Percentiles rank a stretch among this genome's conserved stretches.
Conservation (phyloP, 1,140 invertebrate genomes). For the Mesaphorura yosii region DNA sequence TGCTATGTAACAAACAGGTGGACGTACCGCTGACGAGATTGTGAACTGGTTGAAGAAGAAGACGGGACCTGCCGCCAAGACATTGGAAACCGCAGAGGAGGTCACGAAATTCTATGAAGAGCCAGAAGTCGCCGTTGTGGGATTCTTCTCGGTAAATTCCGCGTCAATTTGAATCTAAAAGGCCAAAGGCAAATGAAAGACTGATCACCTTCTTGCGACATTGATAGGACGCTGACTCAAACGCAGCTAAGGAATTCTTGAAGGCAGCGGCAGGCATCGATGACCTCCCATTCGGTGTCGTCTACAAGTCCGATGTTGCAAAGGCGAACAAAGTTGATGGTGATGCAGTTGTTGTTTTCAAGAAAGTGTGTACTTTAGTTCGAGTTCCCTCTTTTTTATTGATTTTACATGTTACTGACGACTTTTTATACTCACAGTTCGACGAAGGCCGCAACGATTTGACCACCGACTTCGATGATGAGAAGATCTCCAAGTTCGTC, state of each 20-base stretch:
- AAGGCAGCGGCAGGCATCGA: slow-evolving; percentile 66
- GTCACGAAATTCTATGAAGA: slow-evolving; percentile 70
- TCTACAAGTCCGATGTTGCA: slow-evolving; percentile 60
- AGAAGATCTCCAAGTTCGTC: slow-evolving; percentile 71
- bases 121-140: slow-evolving; percentile 70
- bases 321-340: slow-evolving; percentile 59
- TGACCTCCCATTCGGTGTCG: slow-evolving; percentile 80
- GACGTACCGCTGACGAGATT: slow-evolving; percentile 82
- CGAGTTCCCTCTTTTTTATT: slow-evolving; percentile 12
- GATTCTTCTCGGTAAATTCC: slow-evolving; percentile 76
- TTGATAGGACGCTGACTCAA: slow-evolving; percentile 57
- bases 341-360: slow-evolving; percentile 70
- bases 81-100: slow-evolving; percentile 63
- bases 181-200: neutral
- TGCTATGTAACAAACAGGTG: slow-evolving; percentile 64
- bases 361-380: slow-evolving; percentile 63
- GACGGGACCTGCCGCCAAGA: slow-evolving; percentile 78
- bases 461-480: slow-evolving; percentile 55
- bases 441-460: slow-evolving; percentile 80
- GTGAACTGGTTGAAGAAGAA: slow-evolving; percentile 88
- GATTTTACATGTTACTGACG: slow-evolving; percentile 12
- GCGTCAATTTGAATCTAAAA: no score
- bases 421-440: slow-evolving; percentile 53
- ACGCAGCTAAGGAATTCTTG: slow-evolving; percentile 71
- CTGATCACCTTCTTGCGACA: no score